Conservation (phyloP, 2,113 vertebrate genomes). For the Mirounga angustirostris region DNA sequence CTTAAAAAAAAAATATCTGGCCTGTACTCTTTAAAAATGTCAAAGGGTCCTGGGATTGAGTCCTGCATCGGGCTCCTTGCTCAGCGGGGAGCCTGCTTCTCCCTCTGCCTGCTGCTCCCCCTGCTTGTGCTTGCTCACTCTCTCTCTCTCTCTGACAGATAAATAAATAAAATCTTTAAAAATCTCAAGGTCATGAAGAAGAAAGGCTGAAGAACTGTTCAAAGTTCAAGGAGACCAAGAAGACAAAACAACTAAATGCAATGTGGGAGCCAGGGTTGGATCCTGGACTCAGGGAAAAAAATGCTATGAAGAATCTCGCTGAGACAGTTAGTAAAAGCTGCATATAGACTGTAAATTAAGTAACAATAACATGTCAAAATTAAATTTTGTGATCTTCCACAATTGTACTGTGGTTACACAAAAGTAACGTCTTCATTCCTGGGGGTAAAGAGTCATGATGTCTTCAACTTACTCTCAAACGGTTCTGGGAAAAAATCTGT, state of each 20-base stretch:
- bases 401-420: not conserved
- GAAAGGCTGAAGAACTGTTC: not conserved
- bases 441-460: not conserved
- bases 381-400: conserved; percentile 18
- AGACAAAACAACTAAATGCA: not conserved
- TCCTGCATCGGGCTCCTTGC: too few relatives aligned
- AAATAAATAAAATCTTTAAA: not conserved
- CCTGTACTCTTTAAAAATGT: not conserved
- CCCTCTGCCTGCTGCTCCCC: too few relatives aligned
- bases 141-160: not conserved
- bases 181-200: conserved; percentile 9
- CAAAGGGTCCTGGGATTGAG: too few relatives aligned
- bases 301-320: not conserved
- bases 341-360: not conserved
- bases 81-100: too few relatives aligned
- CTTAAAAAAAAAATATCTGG: too few relatives aligned
- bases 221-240: conserved; percentile 1
- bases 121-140: too few relatives aligned
- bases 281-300: not conserved
- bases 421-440: conserved; percentile 37
- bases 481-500: not conserved
- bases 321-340: not conserved
- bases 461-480: not conserved
- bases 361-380: not conserved
- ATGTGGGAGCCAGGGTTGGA: not conserved